Evolutionary conservation across 2,113 vertebrate species (phyloP), one percentile per base, ranked within the genome.

Genomic region (Oryzias woworae): DNA sequence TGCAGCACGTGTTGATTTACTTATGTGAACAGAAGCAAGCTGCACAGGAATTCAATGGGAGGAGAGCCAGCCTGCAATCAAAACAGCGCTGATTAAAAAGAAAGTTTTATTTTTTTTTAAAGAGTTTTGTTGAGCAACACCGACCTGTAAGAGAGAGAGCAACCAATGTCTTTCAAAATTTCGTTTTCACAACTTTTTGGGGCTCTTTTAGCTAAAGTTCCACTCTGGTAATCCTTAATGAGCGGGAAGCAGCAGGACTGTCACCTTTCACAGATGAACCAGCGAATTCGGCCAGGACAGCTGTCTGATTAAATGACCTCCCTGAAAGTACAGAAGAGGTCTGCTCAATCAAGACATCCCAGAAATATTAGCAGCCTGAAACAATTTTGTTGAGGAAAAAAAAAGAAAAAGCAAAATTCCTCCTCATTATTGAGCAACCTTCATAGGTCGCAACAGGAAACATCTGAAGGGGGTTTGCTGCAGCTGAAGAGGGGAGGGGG

Each of bases 51-150:
- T 36, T 36, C 42, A 61, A 28, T 22, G 26, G 53, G 23, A 8
- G 20, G 62, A 58, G 43, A 18, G 20, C n/a, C 63, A 50, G 59
- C 45, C 47, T 50, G 65, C 56, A 81, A 60, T 69, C 53, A 69
- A 66, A 23, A 17, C 17, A n/a, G 13, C 7, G 43, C 51, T 80
- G 69, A 78, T 81, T 73, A 69, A 73, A 73, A 53, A 43, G 7
- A 49, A 14, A 53, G 28, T 43, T 55, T 52, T 26, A 60, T 22
- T n/a, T 51, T 64, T 62, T 43, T 31, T 56, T 41, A 14, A 4
- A 2, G 18, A 10, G 14, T 44, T 4, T 20, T 20, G 3, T 18
- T 46, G 42, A 20, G 22, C 31, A 31, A 42, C 36, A n/a, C 28
- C 12, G 10, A 7, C 6, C 6, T 42, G 20, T 5, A 61, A 4